Percentiles rank a stretch among this genome's conserved stretches.
Conservation (phyloP, 2,113 vertebrate species). For the Chinchilla lanigera region DNA sequence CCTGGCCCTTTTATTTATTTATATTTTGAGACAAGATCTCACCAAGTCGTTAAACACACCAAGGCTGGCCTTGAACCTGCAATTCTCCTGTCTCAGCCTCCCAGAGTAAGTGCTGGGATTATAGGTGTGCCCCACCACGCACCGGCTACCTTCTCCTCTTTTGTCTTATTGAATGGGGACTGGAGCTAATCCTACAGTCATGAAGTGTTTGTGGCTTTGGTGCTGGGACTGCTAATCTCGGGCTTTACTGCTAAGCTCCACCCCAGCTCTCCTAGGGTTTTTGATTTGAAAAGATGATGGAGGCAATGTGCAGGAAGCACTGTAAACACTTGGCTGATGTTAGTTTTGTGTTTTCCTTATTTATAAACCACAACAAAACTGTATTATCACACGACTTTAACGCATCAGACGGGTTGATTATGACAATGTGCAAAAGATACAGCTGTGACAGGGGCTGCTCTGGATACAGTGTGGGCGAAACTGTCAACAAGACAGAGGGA, state of each 20-base stretch:
- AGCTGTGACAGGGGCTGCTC: rapidly evolving
- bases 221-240: neutral
- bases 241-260: too few relatives aligned
- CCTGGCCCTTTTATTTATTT: neutral
- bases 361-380: neutral
- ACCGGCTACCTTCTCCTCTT: neutral
- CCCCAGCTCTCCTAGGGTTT: neutral
- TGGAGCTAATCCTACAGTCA: neutral
- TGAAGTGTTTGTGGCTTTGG: neutral
- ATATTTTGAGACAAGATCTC: neutral
- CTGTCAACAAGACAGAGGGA: neutral
- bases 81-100: neutral
- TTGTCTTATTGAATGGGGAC: neutral
- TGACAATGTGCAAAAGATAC: rapidly evolving
- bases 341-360: neutral
- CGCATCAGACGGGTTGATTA: too few relatives aligned
- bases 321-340: rapidly evolving
- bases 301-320: rapidly evolving
- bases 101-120: neutral
- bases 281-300: neutral
- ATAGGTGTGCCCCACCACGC: too few relatives aligned
- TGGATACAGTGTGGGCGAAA: neutral
- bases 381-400: neutral
- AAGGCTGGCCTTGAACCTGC: neutral
- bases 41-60: neutral